Evolutionary conservation across 2,113 vertebrate species (phyloP).

Genomic region (Hemiscyllium ocellatum): DNA sequence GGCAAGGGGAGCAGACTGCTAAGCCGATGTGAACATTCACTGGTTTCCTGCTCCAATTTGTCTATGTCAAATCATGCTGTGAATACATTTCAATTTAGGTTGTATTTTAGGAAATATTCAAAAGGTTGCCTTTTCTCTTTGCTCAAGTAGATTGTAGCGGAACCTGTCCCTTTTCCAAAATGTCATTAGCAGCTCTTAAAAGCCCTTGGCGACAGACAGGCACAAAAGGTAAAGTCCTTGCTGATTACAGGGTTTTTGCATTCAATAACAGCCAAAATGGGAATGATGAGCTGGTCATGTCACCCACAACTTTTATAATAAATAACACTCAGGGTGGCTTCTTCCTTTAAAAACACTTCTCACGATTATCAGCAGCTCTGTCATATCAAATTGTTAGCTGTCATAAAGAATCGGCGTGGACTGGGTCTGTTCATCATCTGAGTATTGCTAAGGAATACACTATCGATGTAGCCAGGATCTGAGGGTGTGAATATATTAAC

Average conservation of each 20-base stretch:
- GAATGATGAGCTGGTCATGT: neutral
- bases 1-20: slow-evolving; percentile 8
- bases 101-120: neutral
- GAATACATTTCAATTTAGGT: slow-evolving; percentile 31
- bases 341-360: slow-evolving; percentile 20
- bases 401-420: neutral
- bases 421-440: neutral
- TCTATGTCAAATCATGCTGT: slow-evolving; percentile 30
- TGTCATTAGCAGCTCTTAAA: slow-evolving; percentile 11
- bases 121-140: slow-evolving; percentile 19
- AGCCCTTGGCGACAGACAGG: neutral
- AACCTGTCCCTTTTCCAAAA: neutral
- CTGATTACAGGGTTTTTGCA: neutral
- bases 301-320: neutral
- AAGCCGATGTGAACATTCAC: neutral
- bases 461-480: neutral
- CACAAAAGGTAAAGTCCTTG: neutral
- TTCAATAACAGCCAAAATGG: neutral
- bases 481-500: neutral
- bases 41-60: slow-evolving; percentile 30
- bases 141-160: neutral
- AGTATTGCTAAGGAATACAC: neutral
- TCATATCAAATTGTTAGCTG: neutral
- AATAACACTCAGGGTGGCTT: neutral
- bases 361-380: neutral